phyloP scores from a whole-genome alignment of 2,113 vertebrate species.

The Dromaius novaehollandiae region DNA sequence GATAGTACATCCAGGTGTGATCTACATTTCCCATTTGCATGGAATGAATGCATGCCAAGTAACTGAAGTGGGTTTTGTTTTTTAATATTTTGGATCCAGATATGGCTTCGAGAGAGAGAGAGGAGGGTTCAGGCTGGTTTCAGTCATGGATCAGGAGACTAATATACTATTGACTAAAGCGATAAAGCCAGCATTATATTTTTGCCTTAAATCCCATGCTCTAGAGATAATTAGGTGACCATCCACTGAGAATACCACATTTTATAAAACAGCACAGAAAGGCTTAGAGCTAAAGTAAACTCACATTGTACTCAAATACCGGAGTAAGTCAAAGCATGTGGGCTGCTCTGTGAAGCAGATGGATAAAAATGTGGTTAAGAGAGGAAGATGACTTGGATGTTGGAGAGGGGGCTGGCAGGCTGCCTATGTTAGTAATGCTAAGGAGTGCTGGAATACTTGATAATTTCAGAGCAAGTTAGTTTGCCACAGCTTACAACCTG shows the following conservation, averaged over 20 bases:
- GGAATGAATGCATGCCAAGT: neutral
- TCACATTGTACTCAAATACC: conserved; percentile 68
- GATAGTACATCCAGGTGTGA: too few species aligned
- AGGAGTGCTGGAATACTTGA: conserved; percentile 64
- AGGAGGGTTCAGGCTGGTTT: neutral
- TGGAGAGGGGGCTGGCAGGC: conserved; percentile 60
- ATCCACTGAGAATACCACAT: neutral
- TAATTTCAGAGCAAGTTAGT: conserved; percentile 75
- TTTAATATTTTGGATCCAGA: neutral
- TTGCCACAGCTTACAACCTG: conserved; percentile 74
- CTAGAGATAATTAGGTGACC: neutral
- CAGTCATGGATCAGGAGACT: neutral
- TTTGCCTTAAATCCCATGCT: neutral
- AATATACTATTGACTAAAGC: neutral
- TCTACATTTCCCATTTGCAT: neutral
- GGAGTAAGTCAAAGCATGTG: conserved; percentile 68
- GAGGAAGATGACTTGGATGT: conserved; percentile 55
- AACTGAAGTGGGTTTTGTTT: neutral
- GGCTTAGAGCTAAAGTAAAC: conserved; percentile 35
- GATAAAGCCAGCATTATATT: neutral
- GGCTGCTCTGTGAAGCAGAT: conserved; percentile 56
- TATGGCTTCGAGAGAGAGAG: rapidly evolving
- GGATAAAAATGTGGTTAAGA: conserved; percentile 61
- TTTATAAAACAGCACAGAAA: conserved; percentile 7
- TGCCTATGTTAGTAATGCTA: conserved; percentile 65